These are phyloP conservation scores for Pocillopora verrucosa DNA, from an alignment of 64 coral and sea anemone species.

Conservation along the genomic window DNA sequence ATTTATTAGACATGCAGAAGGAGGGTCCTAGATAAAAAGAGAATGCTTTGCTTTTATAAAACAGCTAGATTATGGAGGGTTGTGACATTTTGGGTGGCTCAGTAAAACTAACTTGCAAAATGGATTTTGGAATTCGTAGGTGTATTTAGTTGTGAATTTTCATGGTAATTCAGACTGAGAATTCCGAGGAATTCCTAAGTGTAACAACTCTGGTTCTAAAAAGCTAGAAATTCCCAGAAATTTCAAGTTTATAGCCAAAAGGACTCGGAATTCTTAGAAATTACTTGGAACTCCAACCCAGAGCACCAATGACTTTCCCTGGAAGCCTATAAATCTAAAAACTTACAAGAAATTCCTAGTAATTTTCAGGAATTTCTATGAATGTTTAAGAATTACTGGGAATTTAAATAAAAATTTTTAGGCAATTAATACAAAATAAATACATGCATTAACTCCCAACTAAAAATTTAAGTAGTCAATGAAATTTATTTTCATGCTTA, in stretches of 20 bases:
- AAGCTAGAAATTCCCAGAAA: neutral
- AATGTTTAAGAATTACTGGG: neutral
- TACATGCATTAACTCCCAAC: neutral
- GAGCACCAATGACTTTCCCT: constrained; percentile 20
- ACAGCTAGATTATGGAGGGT: too few species aligned
- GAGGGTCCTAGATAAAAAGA: too few species aligned
- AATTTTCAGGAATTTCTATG: too few species aligned
- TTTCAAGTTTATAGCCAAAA: neutral
- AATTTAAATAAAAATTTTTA: neutral
- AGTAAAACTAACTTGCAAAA: too few species aligned
- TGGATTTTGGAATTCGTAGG: neutral
- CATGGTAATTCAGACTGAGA: neutral
- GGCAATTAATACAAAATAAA: neutral
- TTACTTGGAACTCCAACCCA: constrained; percentile 1
- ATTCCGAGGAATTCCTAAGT: neutral
- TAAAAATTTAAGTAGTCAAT: neutral
- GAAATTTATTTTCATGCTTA: constrained; percentile 1
- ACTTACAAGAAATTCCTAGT: neutral
- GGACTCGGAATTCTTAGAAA: neutral
- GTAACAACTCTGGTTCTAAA: neutral
- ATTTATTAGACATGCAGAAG: too few species aligned
- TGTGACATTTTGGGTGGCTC: too few species aligned
- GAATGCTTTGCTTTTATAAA: too few species aligned
- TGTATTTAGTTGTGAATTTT: neutral
- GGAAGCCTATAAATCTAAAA: neutral